Conservation (phyloP, 1,140 invertebrate genomes). For the Euglossa dilemma region DNA sequence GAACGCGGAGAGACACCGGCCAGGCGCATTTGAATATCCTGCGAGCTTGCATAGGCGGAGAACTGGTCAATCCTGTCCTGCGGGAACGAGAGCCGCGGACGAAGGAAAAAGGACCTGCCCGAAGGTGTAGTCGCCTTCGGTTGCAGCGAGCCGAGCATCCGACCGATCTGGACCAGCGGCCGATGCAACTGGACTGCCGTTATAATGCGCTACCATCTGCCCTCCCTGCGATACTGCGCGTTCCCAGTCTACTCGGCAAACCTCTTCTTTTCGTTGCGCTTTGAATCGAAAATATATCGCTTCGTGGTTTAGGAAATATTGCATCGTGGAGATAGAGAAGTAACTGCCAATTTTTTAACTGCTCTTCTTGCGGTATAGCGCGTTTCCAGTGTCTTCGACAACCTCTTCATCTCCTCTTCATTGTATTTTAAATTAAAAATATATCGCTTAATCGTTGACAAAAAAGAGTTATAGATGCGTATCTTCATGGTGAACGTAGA, state of each 20-base stretch:
- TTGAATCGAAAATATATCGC: neutral
- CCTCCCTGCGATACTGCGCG: neutral
- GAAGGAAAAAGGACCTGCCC: slow-evolving; percentile 58
- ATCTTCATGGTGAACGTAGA: no score
- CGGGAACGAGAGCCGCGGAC: slow-evolving; percentile 37
- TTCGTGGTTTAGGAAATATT: no score
- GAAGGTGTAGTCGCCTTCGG: slow-evolving; percentile 23
- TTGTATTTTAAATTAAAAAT: no score
- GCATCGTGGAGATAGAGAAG: no score
- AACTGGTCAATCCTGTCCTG: slow-evolving; percentile 67
- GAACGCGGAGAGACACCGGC: slow-evolving; percentile 27
- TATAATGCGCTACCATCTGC: slow-evolving; percentile 12
- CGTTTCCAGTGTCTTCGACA: no score
- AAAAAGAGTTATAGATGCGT: no score
- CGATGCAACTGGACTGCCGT: slow-evolving; percentile 32
- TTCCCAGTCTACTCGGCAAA: neutral
- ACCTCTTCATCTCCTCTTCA: no score
- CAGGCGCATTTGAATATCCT: slow-evolving; percentile 59
- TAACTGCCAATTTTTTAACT: no score
- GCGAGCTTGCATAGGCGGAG: slow-evolving; percentile 40
- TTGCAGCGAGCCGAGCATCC: slow-evolving; percentile 31
- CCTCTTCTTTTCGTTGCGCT: neutral
- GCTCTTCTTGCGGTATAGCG: no score
- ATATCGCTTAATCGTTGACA: no score
- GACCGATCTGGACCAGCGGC: slow-evolving; percentile 23